Conservation (phyloP, 2,113 vertebrate genomes). For the Sceloporus undulatus region DNA sequence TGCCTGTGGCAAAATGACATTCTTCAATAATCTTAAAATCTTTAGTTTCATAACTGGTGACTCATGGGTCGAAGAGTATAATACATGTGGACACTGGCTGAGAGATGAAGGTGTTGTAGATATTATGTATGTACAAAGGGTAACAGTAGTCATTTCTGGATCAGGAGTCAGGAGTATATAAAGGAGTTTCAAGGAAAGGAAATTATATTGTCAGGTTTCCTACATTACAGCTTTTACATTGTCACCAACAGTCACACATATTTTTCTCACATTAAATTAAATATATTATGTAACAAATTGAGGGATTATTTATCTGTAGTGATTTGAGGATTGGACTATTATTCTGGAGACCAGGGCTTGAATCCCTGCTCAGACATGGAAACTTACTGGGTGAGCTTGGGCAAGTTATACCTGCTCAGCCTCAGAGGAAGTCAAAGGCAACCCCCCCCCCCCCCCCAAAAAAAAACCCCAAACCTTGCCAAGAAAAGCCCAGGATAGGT, state of each 20-base stretch:
- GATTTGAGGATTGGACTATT: too few species aligned
- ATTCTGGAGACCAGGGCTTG: too few species aligned
- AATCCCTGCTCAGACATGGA: too few species aligned
- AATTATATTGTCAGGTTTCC: neutral
- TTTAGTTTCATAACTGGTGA: neutral
- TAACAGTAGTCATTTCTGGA: neutral
- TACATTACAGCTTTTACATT: neutral
- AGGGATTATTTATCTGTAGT: neutral
- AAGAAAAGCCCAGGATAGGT: too few species aligned
- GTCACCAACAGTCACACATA: neutral
- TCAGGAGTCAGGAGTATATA: neutral
- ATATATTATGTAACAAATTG: neutral
- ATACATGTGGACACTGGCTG: neutral
- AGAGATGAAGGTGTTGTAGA: neutral
- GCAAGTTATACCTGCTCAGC: too few species aligned
- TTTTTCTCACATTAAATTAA: neutral
- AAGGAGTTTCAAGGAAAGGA: neutral
- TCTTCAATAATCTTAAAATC: neutral
- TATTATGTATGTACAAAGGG: neutral
- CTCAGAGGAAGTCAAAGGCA: too few species aligned
- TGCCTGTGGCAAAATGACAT: neutral
- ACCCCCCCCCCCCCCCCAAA: too few species aligned
- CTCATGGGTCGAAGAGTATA: neutral
- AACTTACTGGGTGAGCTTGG: too few species aligned
- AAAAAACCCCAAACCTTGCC: too few species aligned